phyloP scores from a whole-genome alignment of 2,888 invertebrate species.

The Periphyllus acericola region DNA sequence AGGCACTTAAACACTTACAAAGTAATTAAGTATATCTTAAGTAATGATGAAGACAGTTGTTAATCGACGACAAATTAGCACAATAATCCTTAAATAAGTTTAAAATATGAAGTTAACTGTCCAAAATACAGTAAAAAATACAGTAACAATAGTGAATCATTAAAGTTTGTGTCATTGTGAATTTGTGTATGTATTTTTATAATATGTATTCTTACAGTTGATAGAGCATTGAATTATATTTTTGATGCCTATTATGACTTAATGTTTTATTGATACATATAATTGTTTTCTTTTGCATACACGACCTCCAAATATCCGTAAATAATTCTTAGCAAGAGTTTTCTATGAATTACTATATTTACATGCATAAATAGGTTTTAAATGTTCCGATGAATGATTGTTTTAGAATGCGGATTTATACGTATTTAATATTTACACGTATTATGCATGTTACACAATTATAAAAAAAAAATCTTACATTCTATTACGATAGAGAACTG shows the following conservation, averaged over 20 bases:
- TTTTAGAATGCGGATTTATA: slow-evolving; percentile 34
- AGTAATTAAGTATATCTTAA: too few relatives aligned
- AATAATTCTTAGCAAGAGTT: neutral
- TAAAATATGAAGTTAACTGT: too few relatives aligned
- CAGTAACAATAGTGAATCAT: neutral
- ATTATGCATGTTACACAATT: slow-evolving; percentile 54
- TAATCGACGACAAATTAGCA: too few relatives aligned
- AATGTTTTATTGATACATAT: neutral
- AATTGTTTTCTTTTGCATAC: slow-evolving; percentile 9
- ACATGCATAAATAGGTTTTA: slow-evolving; percentile 4
- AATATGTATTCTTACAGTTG: neutral
- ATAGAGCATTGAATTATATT: neutral
- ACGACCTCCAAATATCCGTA: neutral
- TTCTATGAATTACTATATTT: neutral
- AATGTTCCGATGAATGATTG: slow-evolving; percentile 40
- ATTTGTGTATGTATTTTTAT: too few relatives aligned
- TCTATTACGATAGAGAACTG: slow-evolving; percentile 59
- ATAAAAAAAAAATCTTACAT: slow-evolving; percentile 45
- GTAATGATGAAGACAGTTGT: too few relatives aligned
- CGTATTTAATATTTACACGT: slow-evolving; percentile 15
- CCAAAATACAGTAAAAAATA: neutral
- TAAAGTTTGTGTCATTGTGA: too few relatives aligned
- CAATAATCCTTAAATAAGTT: too few relatives aligned
- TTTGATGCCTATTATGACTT: neutral
- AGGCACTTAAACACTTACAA: too few relatives aligned